Percentiles rank a stretch among this genome's conserved stretches.
phyloP scores from a whole-genome alignment of 1,140 invertebrate species.

The Catajapyx aquilonaris region DNA sequence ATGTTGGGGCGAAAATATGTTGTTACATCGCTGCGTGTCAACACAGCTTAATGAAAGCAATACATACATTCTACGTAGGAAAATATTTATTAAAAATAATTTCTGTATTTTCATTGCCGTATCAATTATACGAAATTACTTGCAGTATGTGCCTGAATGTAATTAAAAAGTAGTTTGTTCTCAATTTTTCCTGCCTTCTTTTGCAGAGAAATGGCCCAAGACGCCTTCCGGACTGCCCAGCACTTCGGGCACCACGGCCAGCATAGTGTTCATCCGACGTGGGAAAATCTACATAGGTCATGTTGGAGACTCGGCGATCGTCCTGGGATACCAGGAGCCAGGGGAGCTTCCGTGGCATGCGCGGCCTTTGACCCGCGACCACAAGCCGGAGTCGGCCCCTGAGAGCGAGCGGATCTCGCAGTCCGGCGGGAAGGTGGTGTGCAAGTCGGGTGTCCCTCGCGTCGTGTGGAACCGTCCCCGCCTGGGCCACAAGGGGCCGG shows the following conservation, averaged over 20 bases:
- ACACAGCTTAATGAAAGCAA: no score
- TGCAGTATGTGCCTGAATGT: no score
- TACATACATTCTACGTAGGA: no score
- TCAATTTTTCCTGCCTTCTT: slow-evolving; percentile 11
- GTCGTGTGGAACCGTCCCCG: slow-evolving; percentile 92
- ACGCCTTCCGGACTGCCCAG: slow-evolving; percentile 80
- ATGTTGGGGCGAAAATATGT: no score
- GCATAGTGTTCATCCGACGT: slow-evolving; percentile 77
- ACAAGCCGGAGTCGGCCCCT: slow-evolving; percentile 78
- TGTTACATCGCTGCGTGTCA: no score
- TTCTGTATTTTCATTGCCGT: not conserved
- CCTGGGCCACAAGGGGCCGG: slow-evolving; percentile 54
- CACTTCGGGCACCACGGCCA: slow-evolving; percentile 90
- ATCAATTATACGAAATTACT: not conserved
- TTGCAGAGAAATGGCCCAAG: slow-evolving; percentile 78
- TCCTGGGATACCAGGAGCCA: slow-evolving; percentile 59
- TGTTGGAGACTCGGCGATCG: slow-evolving; percentile 89
- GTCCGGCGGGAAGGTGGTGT: slow-evolving; percentile 61
- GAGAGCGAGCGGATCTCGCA: slow-evolving; percentile 70
- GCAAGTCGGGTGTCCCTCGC: slow-evolving; percentile 78
- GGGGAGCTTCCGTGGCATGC: slow-evolving; percentile 41
- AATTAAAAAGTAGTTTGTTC: no score
- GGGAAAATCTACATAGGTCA: slow-evolving; percentile 93
- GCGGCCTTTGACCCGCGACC: slow-evolving; percentile 63
- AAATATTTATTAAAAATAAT: not conserved